Evolutionary conservation across 92 coral and sea anemone genomes (phyloP), one percentile per base, ranked within the genome.

Genomic region (Parazoanthus darwini): DNA sequence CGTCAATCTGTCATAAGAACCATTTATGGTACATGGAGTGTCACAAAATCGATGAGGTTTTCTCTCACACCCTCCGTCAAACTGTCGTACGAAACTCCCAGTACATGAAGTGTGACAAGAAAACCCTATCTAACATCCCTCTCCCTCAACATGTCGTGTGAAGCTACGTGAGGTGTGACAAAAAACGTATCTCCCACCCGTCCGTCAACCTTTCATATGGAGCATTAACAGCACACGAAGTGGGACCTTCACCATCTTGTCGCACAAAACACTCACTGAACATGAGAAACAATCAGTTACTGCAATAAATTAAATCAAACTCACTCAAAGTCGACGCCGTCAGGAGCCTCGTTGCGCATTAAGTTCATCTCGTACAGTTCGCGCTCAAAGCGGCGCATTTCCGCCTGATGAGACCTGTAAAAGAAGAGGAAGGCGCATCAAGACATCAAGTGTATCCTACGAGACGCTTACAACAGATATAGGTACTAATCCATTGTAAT

Each of bases 311-410:
- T 5, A 22, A 20, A 43, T 38, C 3, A 29, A 80, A 81, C 63
- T 10, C 10, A 71, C 94, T 92, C 90, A 92, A 84, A 84, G 92
- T 91, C 94, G 67, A 88, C 91, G 77, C 91, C 89, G 80, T 93
- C 94, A 23, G 92, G 85, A 25, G 92, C 86, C 85, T 93, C 89
- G 82, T 93, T 93, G 15, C 98, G 93, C 50, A 93, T 42, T 89
- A 93, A 65, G 86, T 95, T 95, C 56, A 95, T 84, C 84, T 93
- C 98, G 77, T 95, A 95, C 74, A 95, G 87, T 46, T 95, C 96
- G 42, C 98, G 90, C 67, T 95, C 96, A 18, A 93, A 88, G 63
- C 91, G 86, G 25, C 93, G 94, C 98, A 93, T 95, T 88, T 95
- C 98, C 35, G 91, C 85, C 38, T 95, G 96, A 29, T 89, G 94